These are phyloP conservation scores for Margaritifera margaritifera DNA, from an alignment of 2,888 invertebrate species.

Conservation along the genomic window DNA sequence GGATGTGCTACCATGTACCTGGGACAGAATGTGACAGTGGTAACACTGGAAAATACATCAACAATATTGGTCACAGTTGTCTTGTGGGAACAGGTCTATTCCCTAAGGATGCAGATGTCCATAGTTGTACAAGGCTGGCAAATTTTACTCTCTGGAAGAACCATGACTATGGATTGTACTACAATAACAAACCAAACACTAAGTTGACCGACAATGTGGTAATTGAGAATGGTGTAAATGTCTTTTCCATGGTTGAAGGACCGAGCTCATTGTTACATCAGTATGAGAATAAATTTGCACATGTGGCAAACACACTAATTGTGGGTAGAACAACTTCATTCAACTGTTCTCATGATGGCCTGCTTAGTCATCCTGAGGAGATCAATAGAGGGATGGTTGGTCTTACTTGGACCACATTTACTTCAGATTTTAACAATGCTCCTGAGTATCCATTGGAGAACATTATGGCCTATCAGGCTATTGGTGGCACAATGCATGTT, in stretches of 20 bases:
- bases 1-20: conserved; percentile 44
- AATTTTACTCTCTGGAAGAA: conserved; percentile 54
- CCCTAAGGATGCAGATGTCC: conserved; percentile 24
- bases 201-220: conserved; percentile 33
- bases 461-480: conserved; percentile 58
- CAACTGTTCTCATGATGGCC: conserved; percentile 44
- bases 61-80: conserved; percentile 43
- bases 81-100: conserved; percentile 42
- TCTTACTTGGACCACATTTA: conserved; percentile 44
- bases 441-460: conserved; percentile 55
- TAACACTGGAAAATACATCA: conserved; percentile 35
- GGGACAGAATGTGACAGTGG: conserved; percentile 48
- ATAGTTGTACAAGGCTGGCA: conserved; percentile 38
- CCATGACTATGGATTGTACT: conserved; percentile 60
- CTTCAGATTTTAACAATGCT: conserved; percentile 45
- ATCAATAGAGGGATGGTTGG: conserved; percentile 38
- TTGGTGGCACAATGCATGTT: conserved; percentile 35
- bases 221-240: conserved; percentile 54
- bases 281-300: conserved; percentile 37
- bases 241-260: conserved; percentile 55
- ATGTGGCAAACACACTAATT: conserved; percentile 42
- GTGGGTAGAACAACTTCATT: conserved; percentile 51
- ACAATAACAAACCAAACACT: conserved; percentile 27
- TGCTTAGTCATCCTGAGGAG: conserved; percentile 27
- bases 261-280: conserved; percentile 44